A percentile compares a stretch with the other conserved stretches of the same genome.
Evolutionary conservation across 2,888 invertebrate species (phyloP).

Genomic region (Amphipyra tragopoginis): DNA sequence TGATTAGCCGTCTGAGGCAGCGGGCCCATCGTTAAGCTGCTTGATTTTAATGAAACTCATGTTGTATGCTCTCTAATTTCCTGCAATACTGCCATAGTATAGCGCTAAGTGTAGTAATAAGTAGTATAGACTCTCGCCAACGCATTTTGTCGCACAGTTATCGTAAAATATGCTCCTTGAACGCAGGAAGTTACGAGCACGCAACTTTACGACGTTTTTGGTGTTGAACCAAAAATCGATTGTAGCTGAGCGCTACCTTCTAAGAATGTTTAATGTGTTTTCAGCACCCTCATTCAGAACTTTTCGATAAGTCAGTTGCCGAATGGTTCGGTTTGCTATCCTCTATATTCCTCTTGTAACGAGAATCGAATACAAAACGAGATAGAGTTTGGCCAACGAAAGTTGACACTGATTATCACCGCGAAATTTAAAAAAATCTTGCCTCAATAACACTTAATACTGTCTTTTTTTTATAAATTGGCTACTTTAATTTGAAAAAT

Average conservation of each 20-base stretch:
- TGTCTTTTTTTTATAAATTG: no score
- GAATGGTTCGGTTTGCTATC: no score
- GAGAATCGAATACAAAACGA: no score
- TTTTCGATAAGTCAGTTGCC: no score
- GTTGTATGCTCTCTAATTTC: constrained; percentile 83
- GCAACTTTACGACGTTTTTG: constrained; percentile 62
- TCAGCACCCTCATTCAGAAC: constrained; percentile 1
- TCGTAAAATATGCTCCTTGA: constrained; percentile 65
- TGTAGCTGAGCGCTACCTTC: constrained; percentile 51
- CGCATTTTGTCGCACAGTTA: constrained; percentile 63
- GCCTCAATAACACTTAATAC: no score
- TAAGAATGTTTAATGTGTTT: constrained; percentile 41
- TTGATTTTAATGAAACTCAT: constrained; percentile 79
- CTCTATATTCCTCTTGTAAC: no score
- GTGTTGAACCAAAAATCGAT: constrained; percentile 48
- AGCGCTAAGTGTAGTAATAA: constrained; percentile 76
- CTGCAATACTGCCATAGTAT: constrained; percentile 84
- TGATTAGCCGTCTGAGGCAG: constrained; percentile 63
- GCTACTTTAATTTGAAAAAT: no score
- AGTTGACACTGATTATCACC: no score
- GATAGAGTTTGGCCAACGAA: no score
- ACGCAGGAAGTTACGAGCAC: constrained; percentile 79
- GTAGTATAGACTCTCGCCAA: constrained; percentile 66
- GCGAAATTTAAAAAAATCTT: no score
- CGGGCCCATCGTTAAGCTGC: constrained; percentile 76